Base-by-base conservation (phyloP, 2,113 vertebrate genomes). In the Elgaria multicarinata region DNA sequence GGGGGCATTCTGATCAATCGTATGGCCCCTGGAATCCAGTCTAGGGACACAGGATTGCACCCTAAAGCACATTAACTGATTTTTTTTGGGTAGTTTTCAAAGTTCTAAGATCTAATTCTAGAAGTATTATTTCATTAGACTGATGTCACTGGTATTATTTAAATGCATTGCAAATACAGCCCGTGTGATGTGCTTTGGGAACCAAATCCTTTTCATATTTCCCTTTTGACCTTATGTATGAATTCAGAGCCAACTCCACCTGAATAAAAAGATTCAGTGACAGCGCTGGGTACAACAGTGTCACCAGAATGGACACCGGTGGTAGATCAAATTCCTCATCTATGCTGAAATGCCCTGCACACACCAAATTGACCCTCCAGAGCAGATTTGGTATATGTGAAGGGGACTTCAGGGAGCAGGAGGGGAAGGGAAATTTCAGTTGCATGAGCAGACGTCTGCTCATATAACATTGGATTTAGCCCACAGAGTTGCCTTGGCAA, bases 91-190 rank as follows among this genome's bases (percentile, higher is more conserved):
- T 82, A 46, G 81, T 81, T n/a, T 72, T 16, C 50, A 82, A 81
- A 82, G 12, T 20, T 62, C 58, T 22, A 62, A 62, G 10, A 18
- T 62, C 78, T 74, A 88, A 82, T 82, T 82, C 74, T 82, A 74
- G 67, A 62, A 72, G 39, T 71, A 13, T 67, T 72, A 72, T 88
- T 82, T 46, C 55, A 39, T 58, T 39, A 72, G 66, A 81, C 0
- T 42, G 20, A 53, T 80, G 44, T 44, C 36, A 88, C 14, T 31
- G 36, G 78, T 88, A 82, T 82, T 82, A 88, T 82, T 81, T 36
- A 82, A 81, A 82, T 22, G 50, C 44, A 88, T 46, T 80, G 69
- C 53, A 81, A 81, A 39, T 62, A 58, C 36, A 20, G 26, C 53
- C 22, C 78, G 14, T 88, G 16, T 44, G 28, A 87, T 39, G 24